phyloP scores from a whole-genome alignment of 2,113 vertebrate genomes.

The Ammospiza caudacuta region DNA sequence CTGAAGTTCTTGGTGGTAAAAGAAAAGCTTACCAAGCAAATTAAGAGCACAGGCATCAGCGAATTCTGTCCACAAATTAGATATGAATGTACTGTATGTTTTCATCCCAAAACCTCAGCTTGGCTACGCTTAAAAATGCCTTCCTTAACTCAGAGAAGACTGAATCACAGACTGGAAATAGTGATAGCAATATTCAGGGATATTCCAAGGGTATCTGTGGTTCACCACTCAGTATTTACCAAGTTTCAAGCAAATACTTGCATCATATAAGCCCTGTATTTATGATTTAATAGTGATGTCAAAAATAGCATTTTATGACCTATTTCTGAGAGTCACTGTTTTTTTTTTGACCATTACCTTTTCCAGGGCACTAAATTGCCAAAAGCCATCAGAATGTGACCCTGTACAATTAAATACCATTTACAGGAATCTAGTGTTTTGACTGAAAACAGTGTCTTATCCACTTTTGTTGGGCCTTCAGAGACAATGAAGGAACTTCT shows the following conservation, averaged over 20 bases:
- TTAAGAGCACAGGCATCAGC: slow-evolving; percentile 68
- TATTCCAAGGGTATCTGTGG: slow-evolving; percentile 67
- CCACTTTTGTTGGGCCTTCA: neutral
- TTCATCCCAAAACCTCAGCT: slow-evolving; percentile 69
- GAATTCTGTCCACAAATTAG: slow-evolving; percentile 76
- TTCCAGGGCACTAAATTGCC: neutral
- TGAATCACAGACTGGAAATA: slow-evolving; percentile 75
- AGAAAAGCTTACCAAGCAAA: slow-evolving; percentile 75
- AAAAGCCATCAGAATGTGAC: neutral
- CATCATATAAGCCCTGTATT: slow-evolving; percentile 15
- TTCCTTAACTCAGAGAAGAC: slow-evolving; percentile 39
- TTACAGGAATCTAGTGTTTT: neutral
- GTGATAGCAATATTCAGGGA: slow-evolving; percentile 58
- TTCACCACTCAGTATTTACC: slow-evolving; percentile 51
- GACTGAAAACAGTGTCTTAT: neutral
- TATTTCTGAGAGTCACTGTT: neutral
- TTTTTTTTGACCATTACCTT: neutral
- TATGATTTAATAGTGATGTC: neutral
- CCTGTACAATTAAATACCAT: neutral
- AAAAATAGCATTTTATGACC: slow-evolving; percentile 15
- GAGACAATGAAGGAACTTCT: neutral
- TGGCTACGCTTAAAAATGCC: slow-evolving; percentile 51
- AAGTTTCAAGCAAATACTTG: slow-evolving; percentile 46
- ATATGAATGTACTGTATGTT: slow-evolving; percentile 53
- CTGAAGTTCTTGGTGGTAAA: slow-evolving; percentile 33